Base-by-base conservation (phyloP, 2,888 invertebrate genomes). In the Diarsia mendica region DNA sequence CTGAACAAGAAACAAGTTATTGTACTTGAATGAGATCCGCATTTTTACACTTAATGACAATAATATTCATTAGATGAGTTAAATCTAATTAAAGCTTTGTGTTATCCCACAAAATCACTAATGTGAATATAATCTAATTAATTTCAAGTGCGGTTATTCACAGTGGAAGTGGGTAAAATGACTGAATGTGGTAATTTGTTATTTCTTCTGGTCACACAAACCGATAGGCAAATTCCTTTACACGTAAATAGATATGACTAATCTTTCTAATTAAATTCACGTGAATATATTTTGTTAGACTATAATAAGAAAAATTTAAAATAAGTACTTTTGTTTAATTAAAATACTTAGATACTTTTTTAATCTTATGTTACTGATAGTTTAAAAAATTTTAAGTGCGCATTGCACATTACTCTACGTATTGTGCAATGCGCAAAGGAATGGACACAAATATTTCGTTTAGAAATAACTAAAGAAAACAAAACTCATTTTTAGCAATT, bases 41-140 rank as follows among this genome's bases (percentile, higher is more conserved):
- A 61, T 49, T 48, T 70, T 15, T 13, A 15, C 49, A 15, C 44
- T n/a, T 39, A 63, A n/a, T 64, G 46, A 51, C 28, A 70, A 46
- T 49, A 10, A 44, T n/a, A n/a, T 61, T 65, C n/a, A 48, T 51
- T 44, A 15, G 10, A 66, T 20, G 44, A 15, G 48, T 33, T 75
- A 75, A 74, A 83, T 77, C 63, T 79, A 72, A 79, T 85, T 79
- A 79, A 74, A 81, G 73, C 64, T 61, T 71, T 53, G 23, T 74
- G 73, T 58, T 53, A 75, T 72, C 48, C 13, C 49, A 66, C 53
- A 48, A 65, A 77, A 70, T 77, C 58, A 72, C 68, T 60, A 55
- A 0, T 20, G 63, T 15, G 39, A 76, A 64, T 23, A 13, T 86
- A 80, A 79, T 86, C 75, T 68, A 75, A 81, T 83, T 82, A 77